Evolutionary conservation across 2,797 vertebrate genomes (phyloP).

Genomic region (Gouania willdenowi): DNA sequence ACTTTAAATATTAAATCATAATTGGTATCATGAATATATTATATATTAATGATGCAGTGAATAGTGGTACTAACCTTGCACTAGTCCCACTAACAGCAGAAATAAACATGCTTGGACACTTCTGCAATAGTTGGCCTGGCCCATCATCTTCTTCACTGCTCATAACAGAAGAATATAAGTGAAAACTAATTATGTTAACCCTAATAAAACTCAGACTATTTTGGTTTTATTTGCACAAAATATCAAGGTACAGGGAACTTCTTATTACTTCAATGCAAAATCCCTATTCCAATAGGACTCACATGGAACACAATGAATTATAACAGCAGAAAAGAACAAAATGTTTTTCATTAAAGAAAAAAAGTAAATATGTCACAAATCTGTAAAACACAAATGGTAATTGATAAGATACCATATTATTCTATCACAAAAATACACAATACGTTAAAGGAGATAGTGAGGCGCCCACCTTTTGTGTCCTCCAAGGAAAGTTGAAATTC

Average conservation of each 20-base stretch:
- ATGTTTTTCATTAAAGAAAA: too few species aligned
- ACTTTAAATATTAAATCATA: not conserved
- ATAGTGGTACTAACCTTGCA: constrained; percentile 59
- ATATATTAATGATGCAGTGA: too few species aligned
- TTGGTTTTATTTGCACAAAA: too few species aligned
- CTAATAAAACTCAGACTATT: not conserved
- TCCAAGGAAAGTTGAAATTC: constrained; percentile 17
- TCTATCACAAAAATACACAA: not conserved
- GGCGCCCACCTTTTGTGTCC: constrained; percentile 50
- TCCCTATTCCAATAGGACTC: too few species aligned
- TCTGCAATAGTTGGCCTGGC: constrained; percentile 38
- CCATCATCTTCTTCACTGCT: constrained; percentile 58
- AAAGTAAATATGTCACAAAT: not conserved
- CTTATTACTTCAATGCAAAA: too few species aligned
- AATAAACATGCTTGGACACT: constrained; percentile 64
- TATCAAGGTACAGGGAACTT: too few species aligned
- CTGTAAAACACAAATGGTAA: too few species aligned
- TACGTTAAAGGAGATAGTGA: not conserved
- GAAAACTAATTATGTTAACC: too few species aligned
- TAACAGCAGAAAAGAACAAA: too few species aligned
- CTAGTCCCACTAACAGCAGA: constrained; percentile 53
- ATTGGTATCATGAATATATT: not conserved
- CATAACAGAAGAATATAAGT: constrained; percentile 1
- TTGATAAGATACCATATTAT: too few species aligned
- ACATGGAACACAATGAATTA: too few species aligned